A percentile compares a stretch with the other conserved stretches of the same genome.
phyloP scores from a whole-genome alignment of 2,113 vertebrate genomes.

The Onychostoma macrolepis region DNA sequence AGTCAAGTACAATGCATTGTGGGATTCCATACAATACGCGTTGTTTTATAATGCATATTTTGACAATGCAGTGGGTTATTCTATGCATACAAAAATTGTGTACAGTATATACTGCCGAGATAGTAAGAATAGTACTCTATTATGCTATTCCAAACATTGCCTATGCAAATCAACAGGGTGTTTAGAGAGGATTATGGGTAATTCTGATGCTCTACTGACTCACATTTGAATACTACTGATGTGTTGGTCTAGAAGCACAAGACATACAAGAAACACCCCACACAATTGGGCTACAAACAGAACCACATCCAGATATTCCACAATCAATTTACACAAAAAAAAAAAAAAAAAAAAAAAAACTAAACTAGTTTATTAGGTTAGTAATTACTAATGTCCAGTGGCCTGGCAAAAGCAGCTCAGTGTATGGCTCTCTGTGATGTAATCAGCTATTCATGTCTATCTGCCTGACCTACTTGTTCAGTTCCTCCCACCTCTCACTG shows the following conservation, averaged over 20 bases:
- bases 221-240: neutral
- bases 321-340: conserved; percentile 1
- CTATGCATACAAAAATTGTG: neutral
- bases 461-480: conserved; percentile 56
- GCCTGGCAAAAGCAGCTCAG: conserved; percentile 47
- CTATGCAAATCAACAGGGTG: neutral
- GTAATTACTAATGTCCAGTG: conserved; percentile 50
- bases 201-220: conserved; percentile 6
- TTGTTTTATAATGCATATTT: neutral
- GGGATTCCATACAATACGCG: neutral
- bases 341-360: too few species aligned
- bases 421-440: conserved; percentile 33
- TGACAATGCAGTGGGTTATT: neutral
- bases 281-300: neutral
- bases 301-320: neutral
- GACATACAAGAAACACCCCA: neutral
- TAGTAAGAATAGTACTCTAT: neutral
- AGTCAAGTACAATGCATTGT: neutral
- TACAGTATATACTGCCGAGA: neutral
- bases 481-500: conserved; percentile 19
- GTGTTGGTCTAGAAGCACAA: neutral
- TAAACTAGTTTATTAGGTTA: conserved; percentile 31
- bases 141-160: neutral
- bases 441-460: conserved; percentile 45
- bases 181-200: neutral